These are phyloP conservation scores for Sinotaia quadrata DNA, from an alignment of 2,888 invertebrate species.

Conservation along the genomic window DNA sequence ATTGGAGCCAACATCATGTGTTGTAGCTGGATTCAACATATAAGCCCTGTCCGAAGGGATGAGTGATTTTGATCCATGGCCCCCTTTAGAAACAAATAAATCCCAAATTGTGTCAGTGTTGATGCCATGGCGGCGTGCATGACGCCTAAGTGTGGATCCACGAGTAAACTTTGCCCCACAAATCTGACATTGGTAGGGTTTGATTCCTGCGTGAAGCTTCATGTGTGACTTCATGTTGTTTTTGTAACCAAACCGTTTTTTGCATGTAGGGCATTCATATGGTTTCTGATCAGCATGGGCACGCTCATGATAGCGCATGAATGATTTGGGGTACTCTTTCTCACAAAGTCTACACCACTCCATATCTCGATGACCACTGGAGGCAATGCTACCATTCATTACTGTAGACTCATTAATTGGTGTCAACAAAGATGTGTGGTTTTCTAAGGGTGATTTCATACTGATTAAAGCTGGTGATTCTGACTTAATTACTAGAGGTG, in stretches of 20 bases:
- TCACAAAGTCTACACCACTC: constrained; percentile 62
- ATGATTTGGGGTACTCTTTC: constrained; percentile 58
- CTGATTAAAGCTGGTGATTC: constrained; percentile 21
- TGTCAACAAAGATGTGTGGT: not conserved
- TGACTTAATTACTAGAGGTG: not conserved
- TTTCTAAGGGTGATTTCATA: not conserved
- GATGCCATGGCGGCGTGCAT: constrained; percentile 61
- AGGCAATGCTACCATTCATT: constrained; percentile 1
- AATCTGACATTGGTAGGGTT: constrained; percentile 63
- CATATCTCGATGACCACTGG: constrained; percentile 41
- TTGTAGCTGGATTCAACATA: constrained; percentile 4
- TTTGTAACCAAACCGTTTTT: constrained; percentile 65
- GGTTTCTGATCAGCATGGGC: constrained; percentile 65
- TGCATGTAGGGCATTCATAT: constrained; percentile 63
- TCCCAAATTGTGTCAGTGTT: constrained; percentile 61
- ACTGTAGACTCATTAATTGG: not conserved
- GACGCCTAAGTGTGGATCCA: constrained; percentile 63
- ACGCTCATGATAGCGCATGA: constrained; percentile 61
- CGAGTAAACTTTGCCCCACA: constrained; percentile 65
- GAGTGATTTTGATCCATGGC: not conserved
- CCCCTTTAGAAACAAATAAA: constrained; percentile 40
- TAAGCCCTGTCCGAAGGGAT: not conserved
- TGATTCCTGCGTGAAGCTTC: constrained; percentile 64
- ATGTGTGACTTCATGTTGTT: constrained; percentile 68
- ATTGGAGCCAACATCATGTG: not conserved